A percentile compares a stretch with the other conserved stretches of the same genome.
Conservation (phyloP, 1,140 invertebrate species). For the Dreissena polymorpha region DNA sequence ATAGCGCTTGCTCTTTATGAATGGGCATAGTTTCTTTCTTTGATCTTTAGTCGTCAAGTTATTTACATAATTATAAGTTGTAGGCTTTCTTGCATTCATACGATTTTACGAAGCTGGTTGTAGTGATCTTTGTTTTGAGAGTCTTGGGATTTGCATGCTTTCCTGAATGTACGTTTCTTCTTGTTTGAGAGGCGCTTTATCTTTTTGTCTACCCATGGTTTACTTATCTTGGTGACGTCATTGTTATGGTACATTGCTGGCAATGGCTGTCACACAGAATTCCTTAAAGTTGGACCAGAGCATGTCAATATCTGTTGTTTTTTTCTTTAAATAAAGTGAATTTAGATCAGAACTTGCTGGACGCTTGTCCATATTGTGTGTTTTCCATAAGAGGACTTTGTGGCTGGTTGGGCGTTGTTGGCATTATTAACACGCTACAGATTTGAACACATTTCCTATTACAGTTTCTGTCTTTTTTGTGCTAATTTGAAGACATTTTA, state of each 20-base stretch:
- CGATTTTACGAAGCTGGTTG: not conserved
- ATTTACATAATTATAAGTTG: not conserved
- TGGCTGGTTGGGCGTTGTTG: no score
- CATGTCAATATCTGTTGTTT: not conserved
- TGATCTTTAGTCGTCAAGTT: not conserved
- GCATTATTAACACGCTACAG: no score
- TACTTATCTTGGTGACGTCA: not conserved
- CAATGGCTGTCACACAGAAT: not conserved
- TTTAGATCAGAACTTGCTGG: no score
- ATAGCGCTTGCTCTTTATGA: not conserved
- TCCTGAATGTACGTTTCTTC: not conserved
- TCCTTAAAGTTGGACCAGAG: not conserved
- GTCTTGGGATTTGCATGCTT: not conserved
- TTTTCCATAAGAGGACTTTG: no score
- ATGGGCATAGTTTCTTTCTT: not conserved
- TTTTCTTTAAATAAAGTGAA: no score
- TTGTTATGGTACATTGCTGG: not conserved
- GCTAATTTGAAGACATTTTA: conserved; percentile 36
- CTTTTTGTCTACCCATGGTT: not conserved
- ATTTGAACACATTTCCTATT: no score
- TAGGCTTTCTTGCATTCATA: not conserved
- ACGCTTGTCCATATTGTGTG: no score
- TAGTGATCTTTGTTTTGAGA: not conserved
- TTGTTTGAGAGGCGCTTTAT: not conserved
- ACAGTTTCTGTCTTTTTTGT: no score